Conservation (phyloP, 2,113 vertebrate species). For the Malurus cyaneus region DNA sequence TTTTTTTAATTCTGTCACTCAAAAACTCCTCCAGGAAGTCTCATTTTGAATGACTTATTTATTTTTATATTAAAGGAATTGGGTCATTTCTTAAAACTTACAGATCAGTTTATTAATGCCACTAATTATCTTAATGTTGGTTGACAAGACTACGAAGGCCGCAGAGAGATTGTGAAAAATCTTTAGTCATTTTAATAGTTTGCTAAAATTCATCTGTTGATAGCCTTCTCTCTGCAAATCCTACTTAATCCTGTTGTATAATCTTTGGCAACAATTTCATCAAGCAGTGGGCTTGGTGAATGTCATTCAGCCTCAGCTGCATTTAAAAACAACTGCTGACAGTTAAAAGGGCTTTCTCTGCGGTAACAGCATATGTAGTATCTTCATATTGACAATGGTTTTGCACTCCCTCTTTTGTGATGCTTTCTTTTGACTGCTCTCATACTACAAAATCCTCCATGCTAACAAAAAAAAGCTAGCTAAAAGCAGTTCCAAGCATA, state of each 20-base stretch:
- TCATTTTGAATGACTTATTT: neutral
- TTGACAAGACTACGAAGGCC: neutral
- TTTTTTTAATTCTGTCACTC: neutral
- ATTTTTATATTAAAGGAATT: neutral
- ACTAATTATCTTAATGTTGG: neutral
- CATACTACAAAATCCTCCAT: neutral
- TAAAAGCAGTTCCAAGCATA: neutral
- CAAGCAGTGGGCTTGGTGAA: neutral
- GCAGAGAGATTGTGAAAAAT: neutral
- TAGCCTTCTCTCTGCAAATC: slow-evolving; percentile 8
- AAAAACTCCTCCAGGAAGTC: neutral
- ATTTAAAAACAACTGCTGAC: slow-evolving; percentile 29
- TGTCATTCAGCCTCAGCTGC: neutral
- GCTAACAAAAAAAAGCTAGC: neutral
- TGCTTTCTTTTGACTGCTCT: neutral
- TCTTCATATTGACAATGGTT: neutral
- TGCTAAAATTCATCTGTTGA: slow-evolving; percentile 1
- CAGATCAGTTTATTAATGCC: neutral
- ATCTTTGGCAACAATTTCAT: slow-evolving; percentile 42
- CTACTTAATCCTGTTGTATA: slow-evolving; percentile 33
- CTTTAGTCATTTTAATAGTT: neutral
- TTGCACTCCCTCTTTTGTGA: neutral
- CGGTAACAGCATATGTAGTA: neutral
- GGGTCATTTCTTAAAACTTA: neutral
- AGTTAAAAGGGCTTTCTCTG: neutral